A percentile compares a stretch with the other conserved stretches of the same genome.
Conservation (phyloP, 2,797 vertebrate species). For the Acipenser ruthenus region DNA sequence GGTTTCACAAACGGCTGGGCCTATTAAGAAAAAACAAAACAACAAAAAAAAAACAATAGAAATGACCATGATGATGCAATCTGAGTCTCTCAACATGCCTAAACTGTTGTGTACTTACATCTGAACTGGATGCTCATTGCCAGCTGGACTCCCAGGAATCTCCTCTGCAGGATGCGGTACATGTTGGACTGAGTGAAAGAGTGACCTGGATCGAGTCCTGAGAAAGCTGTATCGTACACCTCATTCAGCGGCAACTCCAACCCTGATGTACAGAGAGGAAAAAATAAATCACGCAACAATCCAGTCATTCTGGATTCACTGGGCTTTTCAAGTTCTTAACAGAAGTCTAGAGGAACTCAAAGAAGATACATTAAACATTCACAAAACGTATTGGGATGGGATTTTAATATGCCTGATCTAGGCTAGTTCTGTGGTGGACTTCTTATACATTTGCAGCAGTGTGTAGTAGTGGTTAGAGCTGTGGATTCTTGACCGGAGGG, state of each 20-base stretch:
- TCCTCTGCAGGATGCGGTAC: constrained; percentile 73
- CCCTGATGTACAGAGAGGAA: constrained; percentile 45
- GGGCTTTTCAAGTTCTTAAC: constrained; percentile 18
- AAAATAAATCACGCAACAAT: too few species aligned
- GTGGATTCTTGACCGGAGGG: too few species aligned
- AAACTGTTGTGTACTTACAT: constrained; percentile 56
- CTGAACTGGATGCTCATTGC: constrained; percentile 67
- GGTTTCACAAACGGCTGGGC: constrained; percentile 75
- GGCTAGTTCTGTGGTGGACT: too few species aligned
- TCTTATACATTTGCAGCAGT: too few species aligned
- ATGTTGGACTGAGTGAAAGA: constrained; percentile 62
- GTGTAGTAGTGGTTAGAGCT: too few species aligned
- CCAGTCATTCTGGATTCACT: too few species aligned
- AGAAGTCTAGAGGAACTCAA: too few species aligned
- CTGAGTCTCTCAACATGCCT: background rate
- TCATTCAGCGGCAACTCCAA: constrained; percentile 77
- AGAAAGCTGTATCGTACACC: constrained; percentile 76
- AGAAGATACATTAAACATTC: too few species aligned
- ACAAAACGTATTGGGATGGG: too few species aligned
- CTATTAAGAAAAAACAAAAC: too few species aligned
- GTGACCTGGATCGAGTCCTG: constrained; percentile 29
- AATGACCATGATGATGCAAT: background rate
- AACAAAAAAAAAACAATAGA: constrained; percentile 2
- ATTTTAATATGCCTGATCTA: too few species aligned
- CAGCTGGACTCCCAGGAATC: constrained; percentile 72